These are phyloP conservation scores for Cavia aperea DNA, from an alignment of 2,113 vertebrate genomes.

Conservation along the genomic window DNA sequence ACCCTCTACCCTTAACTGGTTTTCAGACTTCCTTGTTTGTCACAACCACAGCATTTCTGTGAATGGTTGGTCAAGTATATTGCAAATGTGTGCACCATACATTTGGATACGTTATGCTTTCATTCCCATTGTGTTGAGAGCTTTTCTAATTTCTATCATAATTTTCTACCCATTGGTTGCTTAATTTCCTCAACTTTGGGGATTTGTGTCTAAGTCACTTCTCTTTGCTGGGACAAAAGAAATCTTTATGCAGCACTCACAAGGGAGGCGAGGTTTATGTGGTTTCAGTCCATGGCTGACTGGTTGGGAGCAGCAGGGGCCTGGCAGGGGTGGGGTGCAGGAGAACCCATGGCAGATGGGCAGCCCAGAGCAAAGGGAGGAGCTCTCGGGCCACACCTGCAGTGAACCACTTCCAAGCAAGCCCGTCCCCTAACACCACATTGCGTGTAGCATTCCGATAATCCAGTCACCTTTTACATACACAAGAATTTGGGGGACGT, in stretches of 20 bases:
- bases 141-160: not conserved
- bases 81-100: not conserved
- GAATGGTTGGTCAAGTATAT: not conserved
- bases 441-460: not conserved
- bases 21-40: not conserved
- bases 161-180: not conserved
- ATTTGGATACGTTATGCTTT: not conserved
- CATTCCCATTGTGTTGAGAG: not conserved
- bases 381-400: not conserved
- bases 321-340: not conserved
- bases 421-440: not conserved
- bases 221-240: not conserved
- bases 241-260: not conserved
- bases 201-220: not conserved
- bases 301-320: too few species aligned
- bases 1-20: not conserved
- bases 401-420: not conserved
- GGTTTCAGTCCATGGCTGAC: not conserved
- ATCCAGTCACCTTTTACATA: not conserved
- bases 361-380: not conserved
- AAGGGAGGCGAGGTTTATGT: not conserved
- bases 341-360: not conserved
- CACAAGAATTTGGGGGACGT: not conserved
- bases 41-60: not conserved
- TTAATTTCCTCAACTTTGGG: not conserved